Evolutionary conservation across 2,888 invertebrate genomes (phyloP), one percentile per base, ranked within the genome.

Genomic region (Folsomia candida): DNA sequence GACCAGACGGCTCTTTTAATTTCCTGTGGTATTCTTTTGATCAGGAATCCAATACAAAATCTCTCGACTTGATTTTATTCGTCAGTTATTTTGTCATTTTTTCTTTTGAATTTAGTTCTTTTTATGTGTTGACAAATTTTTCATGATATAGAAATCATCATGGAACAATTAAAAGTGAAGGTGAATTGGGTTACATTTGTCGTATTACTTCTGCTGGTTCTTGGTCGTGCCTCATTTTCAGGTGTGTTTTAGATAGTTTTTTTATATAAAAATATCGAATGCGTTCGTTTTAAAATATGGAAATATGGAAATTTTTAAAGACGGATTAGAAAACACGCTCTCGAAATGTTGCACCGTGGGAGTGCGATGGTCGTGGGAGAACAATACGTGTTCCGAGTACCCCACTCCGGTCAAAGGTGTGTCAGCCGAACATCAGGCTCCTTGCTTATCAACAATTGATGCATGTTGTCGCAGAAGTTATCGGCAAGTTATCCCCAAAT

Each of bases 391-490:
- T 76, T 82, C 83, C 11, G 83, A 83, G 63, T 84, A 85, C 72
- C 83, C 84, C 0, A 84, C 85, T 1, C 85, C 88, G 1, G 85
- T 88, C 54, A 81, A 84, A 1, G 87, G 85, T 20, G 85, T 89
- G 63, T 82, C 86, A 0, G 82, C 84, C 4, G 84, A 86, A 51
- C 87, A 88, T 81, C 88, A 89, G 78, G 85, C 85, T 1, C 81
- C 87, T 1, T 90, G 90, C 77, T 81, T 88, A 54, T 87, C 87
- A n/a, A 85, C 88, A 0, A 85, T 88, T 26, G 86, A 87, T 68
- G 87, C 89, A 37, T 90, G 90, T 80, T 90, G 90, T 81, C 85
- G 86, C 27, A 84, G 84, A 20, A 85, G 85, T 76, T 81, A 85
- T 67, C 84, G 87, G 85, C 85, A 81, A 61, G 29, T 22, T 68